phyloP scores from a whole-genome alignment of 1,140 invertebrate species.

The Drosophila parvula region DNA sequence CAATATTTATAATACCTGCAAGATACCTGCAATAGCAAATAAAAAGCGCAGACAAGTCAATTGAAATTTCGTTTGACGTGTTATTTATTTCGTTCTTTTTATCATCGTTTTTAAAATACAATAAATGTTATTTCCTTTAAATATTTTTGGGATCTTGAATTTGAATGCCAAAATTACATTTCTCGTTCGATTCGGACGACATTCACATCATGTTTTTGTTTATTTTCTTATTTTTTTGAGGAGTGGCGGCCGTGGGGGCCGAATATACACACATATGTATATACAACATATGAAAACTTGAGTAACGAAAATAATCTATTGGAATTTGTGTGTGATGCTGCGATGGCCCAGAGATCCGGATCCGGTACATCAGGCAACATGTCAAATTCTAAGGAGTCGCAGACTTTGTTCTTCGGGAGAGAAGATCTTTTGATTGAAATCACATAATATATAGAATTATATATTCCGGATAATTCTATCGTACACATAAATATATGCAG shows the following conservation, averaged over 20 bases:
- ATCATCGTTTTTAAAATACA: constrained; percentile 70
- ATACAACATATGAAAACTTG: constrained; percentile 60
- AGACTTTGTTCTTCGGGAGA: constrained; percentile 72
- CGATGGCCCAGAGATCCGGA: constrained; percentile 41
- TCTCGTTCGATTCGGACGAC: constrained; percentile 64
- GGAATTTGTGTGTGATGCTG: constrained; percentile 56
- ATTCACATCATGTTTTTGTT: constrained; percentile 33
- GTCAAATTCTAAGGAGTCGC: constrained; percentile 71
- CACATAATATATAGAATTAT: constrained; percentile 70
- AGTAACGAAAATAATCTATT: constrained; percentile 70
- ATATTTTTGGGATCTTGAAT: constrained; percentile 38
- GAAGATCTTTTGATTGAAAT: constrained; percentile 77
- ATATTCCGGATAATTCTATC: constrained; percentile 55
- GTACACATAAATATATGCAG: constrained; percentile 30
- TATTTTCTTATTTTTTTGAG: constrained; percentile 5
- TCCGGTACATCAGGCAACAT: constrained; percentile 61
- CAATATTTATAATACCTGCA: neutral
- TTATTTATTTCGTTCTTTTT: constrained; percentile 54
- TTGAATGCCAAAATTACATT: constrained; percentile 59
- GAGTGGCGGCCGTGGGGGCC: constrained; percentile 54
- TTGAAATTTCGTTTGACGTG: constrained; percentile 32
- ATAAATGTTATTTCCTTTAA: constrained; percentile 49
- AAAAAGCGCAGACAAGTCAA: neutral
- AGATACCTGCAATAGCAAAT: neutral
- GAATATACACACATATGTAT: constrained; percentile 59